These are phyloP conservation scores for Temnothorax ravouxi DNA, from an alignment of 2,888 invertebrate genomes.

Conservation along the genomic window DNA sequence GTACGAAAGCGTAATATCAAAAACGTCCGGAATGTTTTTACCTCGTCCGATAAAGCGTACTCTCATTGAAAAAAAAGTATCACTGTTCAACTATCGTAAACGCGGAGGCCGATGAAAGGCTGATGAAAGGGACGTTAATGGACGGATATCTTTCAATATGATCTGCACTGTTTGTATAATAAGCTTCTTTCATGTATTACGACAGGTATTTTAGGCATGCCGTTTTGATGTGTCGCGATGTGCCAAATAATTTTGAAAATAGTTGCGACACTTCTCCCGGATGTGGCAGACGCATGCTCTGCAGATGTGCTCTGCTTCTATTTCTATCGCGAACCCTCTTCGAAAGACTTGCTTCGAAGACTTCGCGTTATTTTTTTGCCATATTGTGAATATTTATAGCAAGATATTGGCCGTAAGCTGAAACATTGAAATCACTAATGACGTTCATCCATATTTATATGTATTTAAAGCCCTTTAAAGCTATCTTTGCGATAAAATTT, in stretches of 20 bases:
- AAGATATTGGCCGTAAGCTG: neutral
- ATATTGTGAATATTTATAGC: conserved; percentile 10
- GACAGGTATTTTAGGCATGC: neutral
- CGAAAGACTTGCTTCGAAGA: neutral
- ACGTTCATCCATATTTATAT: neutral
- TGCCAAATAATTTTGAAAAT: conserved; percentile 53
- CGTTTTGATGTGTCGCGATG: neutral
- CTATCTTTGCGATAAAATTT: neutral
- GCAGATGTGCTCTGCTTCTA: conserved; percentile 66
- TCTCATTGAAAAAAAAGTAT: neutral
- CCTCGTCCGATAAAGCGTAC: neutral
- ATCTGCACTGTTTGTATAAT: neutral
- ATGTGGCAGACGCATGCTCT: neutral
- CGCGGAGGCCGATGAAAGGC: neutral
- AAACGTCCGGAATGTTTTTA: neutral
- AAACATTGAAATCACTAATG: neutral
- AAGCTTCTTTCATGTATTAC: neutral
- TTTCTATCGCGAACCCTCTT: conserved; percentile 57
- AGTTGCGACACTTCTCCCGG: conserved; percentile 34
- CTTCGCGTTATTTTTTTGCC: conserved; percentile 14
- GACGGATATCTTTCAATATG: neutral
- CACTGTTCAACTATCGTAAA: neutral
- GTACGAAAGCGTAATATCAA: neutral
- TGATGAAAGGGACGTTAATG: neutral
- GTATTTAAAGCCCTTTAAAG: neutral